Conservation (phyloP, 2,888 invertebrate species). For the Cheilosia urbana region DNA sequence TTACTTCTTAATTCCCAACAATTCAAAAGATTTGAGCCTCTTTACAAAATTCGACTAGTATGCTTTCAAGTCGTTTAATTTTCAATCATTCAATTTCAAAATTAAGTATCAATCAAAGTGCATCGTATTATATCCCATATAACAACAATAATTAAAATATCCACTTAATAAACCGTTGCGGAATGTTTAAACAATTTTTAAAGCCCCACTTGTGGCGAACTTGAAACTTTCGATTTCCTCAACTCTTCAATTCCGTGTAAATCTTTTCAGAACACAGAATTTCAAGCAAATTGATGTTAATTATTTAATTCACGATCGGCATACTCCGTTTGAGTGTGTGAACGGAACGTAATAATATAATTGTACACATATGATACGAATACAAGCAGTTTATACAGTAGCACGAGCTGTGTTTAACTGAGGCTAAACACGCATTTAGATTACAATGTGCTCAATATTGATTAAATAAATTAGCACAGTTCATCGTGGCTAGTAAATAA, state of each 20-base stretch:
- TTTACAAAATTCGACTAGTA: too few relatives aligned
- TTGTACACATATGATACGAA: not conserved
- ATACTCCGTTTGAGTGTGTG: conserved; percentile 43
- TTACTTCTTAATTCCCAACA: too few relatives aligned
- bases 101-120: too few relatives aligned
- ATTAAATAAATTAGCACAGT: conserved; percentile 11
- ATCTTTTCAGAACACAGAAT: conserved; percentile 8
- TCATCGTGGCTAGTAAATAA: conserved; percentile 15
- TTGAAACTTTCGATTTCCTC: conserved; percentile 48
- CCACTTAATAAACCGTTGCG: conserved; percentile 2
- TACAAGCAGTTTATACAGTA: not conserved
- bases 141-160: not conserved
- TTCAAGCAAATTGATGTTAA: conserved; percentile 55
- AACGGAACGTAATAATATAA: conserved; percentile 34
- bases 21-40: too few relatives aligned
- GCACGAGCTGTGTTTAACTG: conserved; percentile 27
- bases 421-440: conserved; percentile 32
- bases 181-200: not conserved
- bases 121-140: not conserved
- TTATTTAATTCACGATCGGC: conserved; percentile 60
- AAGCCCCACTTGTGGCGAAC: conserved; percentile 21
- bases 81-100: too few relatives aligned
- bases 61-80: too few relatives aligned
- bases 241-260: conserved; percentile 6
- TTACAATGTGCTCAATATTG: conserved; percentile 7